Base-by-base conservation (phyloP, 2,797 vertebrate genomes). In the Takifugu rubripes region DNA sequence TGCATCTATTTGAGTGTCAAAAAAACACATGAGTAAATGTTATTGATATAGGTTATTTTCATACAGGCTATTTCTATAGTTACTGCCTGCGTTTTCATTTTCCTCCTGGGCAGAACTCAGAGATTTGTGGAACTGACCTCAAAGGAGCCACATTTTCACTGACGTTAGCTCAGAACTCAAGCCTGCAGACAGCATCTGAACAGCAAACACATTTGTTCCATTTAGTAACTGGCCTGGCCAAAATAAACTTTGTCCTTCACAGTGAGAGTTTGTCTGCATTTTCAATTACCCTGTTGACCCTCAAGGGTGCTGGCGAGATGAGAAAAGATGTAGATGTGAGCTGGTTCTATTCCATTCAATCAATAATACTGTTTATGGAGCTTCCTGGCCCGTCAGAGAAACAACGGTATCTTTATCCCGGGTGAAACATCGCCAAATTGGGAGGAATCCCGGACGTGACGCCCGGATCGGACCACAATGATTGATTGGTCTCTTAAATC, bases 311-410 rank as follows among this genome's bases (percentile, higher is more conserved):
- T 24, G 52, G 63, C 63, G 46, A 81, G 75, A 90, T 82, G 78
- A 85, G 79, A 83, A 85, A 84, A 86, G 62, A 90, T 91, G 80
- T 85, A 91, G 84, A 90, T 90, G 82, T 75, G 75, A 74, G 63
- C 67, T 66, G 77, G 83, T 73, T 71, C 64, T 70, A 74, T 25
- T 79, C 64, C 76, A 9, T 70, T 79, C 73, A 83, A 87, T 90
- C 89, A 86, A 87, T 89, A 77, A 40, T 54, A 49, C 51, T 81
- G 84, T 84, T 86, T 87, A 85, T 78, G 70, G 78, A 68, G 58
- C 47, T 48, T 49, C 49, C 36, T 54, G 33, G 59, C 74, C 71
- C 73, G 64, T 65, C 76, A 81, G 79, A 78, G 49, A 49, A 81
- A 59, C 49, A 54, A 65, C 46, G 21, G 70, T 25, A 56, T 78